Evolutionary conservation across 2,888 invertebrate species (phyloP).

Genomic region (Amblyjoppa fuscipennis): DNA sequence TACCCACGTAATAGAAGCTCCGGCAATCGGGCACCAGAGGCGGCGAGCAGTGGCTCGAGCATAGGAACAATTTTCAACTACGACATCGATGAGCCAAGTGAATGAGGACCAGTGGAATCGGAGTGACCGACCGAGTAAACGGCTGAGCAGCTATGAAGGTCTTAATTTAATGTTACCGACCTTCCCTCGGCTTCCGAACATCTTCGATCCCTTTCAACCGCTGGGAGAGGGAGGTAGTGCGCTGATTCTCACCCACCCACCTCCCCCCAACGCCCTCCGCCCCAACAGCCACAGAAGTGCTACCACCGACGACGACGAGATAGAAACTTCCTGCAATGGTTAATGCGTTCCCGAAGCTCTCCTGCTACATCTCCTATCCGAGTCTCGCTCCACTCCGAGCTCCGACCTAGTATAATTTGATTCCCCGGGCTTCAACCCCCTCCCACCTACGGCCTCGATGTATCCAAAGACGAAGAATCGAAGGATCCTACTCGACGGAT

Average conservation of each 20-base stretch:
- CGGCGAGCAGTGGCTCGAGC: constrained; percentile 50
- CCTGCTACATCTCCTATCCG: constrained; percentile 37
- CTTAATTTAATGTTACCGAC: constrained; percentile 50
- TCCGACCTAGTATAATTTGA: constrained; percentile 50
- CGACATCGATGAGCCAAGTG: constrained; percentile 38
- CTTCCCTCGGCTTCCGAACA: constrained; percentile 35
- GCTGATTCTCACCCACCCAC: constrained; percentile 21
- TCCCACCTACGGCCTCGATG: neutral
- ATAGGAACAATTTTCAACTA: constrained; percentile 59
- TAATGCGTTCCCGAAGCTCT: constrained; percentile 57
- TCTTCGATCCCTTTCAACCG: constrained; percentile 38
- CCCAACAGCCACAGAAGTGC: neutral
- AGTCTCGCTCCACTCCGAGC: constrained; percentile 43
- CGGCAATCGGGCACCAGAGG: constrained; percentile 27
- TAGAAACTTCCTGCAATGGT: constrained; percentile 56
- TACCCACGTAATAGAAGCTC: constrained; percentile 11
- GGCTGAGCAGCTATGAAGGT: constrained; percentile 29
- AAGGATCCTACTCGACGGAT: constrained; percentile 4
- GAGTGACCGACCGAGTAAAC: constrained; percentile 40
- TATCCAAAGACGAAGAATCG: constrained; percentile 23
- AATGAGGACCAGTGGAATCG: constrained; percentile 40
- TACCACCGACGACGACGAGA: constrained; percentile 37
- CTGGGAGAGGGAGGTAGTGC: constrained; percentile 32
- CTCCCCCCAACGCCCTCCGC: neutral
- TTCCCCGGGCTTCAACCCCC: constrained; percentile 19